Evolutionary conservation across 2,888 invertebrate species (phyloP).

Genomic region (Protophormia terraenovae): DNA sequence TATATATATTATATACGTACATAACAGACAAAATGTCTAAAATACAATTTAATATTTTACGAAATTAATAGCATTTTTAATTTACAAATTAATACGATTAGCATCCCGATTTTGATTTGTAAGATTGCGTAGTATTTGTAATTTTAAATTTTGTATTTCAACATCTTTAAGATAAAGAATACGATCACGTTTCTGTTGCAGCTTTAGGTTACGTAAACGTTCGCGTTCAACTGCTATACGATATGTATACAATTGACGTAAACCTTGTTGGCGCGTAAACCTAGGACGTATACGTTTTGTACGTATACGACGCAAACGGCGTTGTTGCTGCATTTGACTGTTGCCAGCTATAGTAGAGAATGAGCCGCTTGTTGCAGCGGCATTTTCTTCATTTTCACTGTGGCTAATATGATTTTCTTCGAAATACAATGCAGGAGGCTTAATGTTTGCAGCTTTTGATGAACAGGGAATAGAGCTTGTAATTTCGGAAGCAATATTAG

Average conservation of each 20-base stretch:
- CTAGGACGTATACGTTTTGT: not conserved
- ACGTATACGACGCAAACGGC: not conserved
- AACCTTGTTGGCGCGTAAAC: slow-evolving; percentile 39
- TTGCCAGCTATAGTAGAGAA: too few species aligned
- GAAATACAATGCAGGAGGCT: not conserved
- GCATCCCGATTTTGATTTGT: slow-evolving; percentile 59
- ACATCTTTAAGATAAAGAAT: slow-evolving; percentile 67
- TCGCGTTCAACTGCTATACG: slow-evolving; percentile 67
- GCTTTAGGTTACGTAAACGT: slow-evolving; percentile 57
- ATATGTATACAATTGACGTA: slow-evolving; percentile 63
- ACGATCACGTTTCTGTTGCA: slow-evolving; percentile 68
- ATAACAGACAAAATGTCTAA: too few species aligned
- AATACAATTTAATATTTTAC: not conserved
- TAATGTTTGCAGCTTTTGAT: not conserved
- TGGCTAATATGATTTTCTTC: not conserved
- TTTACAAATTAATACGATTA: slow-evolving; percentile 51
- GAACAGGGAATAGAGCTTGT: slow-evolving; percentile 27
- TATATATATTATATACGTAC: too few species aligned
- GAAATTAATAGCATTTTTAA: too few species aligned
- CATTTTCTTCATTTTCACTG: not conserved
- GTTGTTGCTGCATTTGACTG: not conserved
- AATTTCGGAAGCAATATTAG: not conserved
- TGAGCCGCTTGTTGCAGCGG: not conserved
- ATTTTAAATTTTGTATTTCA: slow-evolving; percentile 69
- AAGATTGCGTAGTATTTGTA: slow-evolving; percentile 67